Conservation (phyloP, 2,797 vertebrate species). For the Champsocephalus esox region DNA sequence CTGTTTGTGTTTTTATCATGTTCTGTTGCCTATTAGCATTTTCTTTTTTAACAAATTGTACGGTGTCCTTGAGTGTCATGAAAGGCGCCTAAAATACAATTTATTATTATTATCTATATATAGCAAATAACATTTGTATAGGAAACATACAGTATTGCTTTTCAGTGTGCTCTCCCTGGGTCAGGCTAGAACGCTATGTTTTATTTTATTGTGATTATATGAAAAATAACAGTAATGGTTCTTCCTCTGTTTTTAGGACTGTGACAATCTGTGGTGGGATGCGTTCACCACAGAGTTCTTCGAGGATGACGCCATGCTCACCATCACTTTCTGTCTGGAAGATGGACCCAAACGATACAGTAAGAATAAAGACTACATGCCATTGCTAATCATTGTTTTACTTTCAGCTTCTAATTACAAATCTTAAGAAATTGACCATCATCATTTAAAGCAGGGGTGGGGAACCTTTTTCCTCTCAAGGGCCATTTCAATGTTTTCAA, state of each 20-base stretch:
- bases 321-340: constrained; percentile 98
- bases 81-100: too few species aligned
- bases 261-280: constrained; percentile 99
- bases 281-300: constrained; percentile 99
- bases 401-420: neutral
- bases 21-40: too few species aligned
- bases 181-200: neutral
- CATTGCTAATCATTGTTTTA: neutral
- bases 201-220: neutral
- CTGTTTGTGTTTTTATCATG: too few species aligned
- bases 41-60: too few species aligned
- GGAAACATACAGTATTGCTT: neutral
- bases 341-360: constrained; percentile 99
- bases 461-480: too few species aligned
- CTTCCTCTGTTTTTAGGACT: constrained; percentile 85
- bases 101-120: too few species aligned
- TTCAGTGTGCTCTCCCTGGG: neutral
- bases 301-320: constrained; percentile 98
- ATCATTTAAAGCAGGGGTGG: neutral
- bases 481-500: too few species aligned
- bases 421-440: neutral
- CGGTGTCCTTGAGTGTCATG: too few species aligned
- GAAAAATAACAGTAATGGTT: neutral
- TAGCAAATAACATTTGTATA: neutral
- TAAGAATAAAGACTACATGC: constrained; percentile 77